phyloP scores from a whole-genome alignment of 2,888 invertebrate genomes.

The Eugnorisma glareosa region DNA sequence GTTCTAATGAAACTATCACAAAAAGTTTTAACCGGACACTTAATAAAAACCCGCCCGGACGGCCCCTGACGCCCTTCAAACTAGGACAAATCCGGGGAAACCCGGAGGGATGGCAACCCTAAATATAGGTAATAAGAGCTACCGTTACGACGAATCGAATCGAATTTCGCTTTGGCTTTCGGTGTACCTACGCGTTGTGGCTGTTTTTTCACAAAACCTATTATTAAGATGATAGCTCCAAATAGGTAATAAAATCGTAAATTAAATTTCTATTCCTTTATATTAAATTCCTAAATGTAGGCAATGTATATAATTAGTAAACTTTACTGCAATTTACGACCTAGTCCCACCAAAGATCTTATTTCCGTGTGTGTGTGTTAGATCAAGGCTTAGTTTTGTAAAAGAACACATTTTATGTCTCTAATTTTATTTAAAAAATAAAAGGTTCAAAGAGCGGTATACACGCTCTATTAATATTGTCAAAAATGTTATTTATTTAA shows the following conservation, averaged over 20 bases:
- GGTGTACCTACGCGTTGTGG: not conserved
- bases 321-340: conserved; percentile 11
- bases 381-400: conserved; percentile 27
- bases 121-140: conserved; percentile 4
- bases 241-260: not conserved
- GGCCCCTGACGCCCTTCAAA: too few relatives aligned
- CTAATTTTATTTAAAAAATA: not conserved
- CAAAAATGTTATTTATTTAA: conserved; percentile 17
- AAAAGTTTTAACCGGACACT: too few relatives aligned
- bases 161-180: conserved; percentile 10
- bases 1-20: too few relatives aligned
- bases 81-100: too few relatives aligned
- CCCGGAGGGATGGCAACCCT: too few relatives aligned
- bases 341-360: conserved; percentile 42
- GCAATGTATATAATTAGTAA: conserved; percentile 2
- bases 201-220: conserved; percentile 2
- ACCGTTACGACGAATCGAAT: not conserved
- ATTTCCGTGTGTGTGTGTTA: conserved; percentile 26
- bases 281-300: conserved; percentile 6
- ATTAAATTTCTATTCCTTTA: not conserved
- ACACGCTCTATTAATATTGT: conserved; percentile 6
- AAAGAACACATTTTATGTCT: conserved; percentile 21
- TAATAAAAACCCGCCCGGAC: too few relatives aligned
- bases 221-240: conserved; percentile 1
- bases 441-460: not conserved